Evolutionary conservation across 2,113 vertebrate genomes (phyloP).

Genomic region (Andinoacara biseriatus): DNA sequence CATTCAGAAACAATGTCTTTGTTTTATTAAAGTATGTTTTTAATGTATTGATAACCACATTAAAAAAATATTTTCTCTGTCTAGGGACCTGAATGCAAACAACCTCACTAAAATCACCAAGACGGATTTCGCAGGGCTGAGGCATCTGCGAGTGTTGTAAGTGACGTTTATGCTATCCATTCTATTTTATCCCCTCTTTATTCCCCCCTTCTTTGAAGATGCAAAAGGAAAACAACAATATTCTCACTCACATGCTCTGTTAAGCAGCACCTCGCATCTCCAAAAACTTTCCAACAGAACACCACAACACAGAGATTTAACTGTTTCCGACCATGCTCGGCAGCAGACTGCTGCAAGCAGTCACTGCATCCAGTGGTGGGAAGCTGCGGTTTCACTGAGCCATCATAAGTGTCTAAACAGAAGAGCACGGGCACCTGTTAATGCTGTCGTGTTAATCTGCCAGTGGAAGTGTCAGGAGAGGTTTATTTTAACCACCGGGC

Average conservation of each 20-base stretch:
- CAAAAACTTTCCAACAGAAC: constrained; percentile 1
- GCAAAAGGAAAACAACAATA: neutral
- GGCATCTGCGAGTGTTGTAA: constrained; percentile 97
- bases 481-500: constrained; percentile 75
- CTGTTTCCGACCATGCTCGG: neutral
- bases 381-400: constrained; percentile 20
- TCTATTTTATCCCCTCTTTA: neutral
- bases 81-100: constrained; percentile 97
- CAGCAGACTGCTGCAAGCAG: constrained; percentile 54
- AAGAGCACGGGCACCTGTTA: constrained; percentile 71
- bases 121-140: constrained; percentile 93
- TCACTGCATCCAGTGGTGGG: constrained; percentile 40
- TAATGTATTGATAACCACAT: neutral
- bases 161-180: constrained; percentile 67
- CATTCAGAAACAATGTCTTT: neutral
- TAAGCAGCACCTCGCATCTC: neutral
- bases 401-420: constrained; percentile 26
- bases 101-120: constrained; percentile 98
- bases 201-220: neutral
- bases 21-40: neutral
- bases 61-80: constrained; percentile 26
- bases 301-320: constrained; percentile 17
- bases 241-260: neutral
- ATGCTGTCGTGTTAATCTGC: constrained; percentile 76
- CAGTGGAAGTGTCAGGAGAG: constrained; percentile 74